Evolutionary conservation across 2,113 vertebrate species (phyloP), one percentile per base, ranked within the genome.

Genomic region (Mustela lutreola): DNA sequence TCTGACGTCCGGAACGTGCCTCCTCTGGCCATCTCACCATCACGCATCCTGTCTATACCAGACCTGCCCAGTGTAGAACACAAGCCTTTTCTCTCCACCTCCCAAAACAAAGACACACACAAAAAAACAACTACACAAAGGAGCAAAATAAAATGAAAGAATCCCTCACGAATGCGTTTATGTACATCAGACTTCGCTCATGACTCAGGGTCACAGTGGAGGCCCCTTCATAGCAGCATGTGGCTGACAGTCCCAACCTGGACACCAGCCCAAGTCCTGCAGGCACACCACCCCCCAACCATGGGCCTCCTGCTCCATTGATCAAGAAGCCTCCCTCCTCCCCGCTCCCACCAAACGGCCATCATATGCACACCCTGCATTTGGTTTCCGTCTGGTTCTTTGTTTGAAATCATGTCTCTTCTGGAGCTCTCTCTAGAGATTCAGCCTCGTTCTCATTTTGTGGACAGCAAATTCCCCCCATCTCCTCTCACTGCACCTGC

Each of bases 331-430:
- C 4, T 11, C 28, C 39, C 18, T 19, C 3, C n/a, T 4, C 22
- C 7, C 11, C 1, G 2, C 24, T 12, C 1, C 8, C 26, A 15
- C 63, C 14, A 31, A 67, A 1, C 1, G 4, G 26, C 39, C 53
- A 6, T 0, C 39, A 63, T 16, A 7, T 24, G 33, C 42, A 36
- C 6, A 8, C 0, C 1, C 9, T 36, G n/a, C 6, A 1, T 39
- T 65, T 65, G 89, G n/a, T 60, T 33, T 63, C 75, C 58, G 0
- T 60, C 39, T 63, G 14, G 5, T 36, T 95, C n/a, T 31, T n/a
- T 22, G 21, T 50, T 26, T 45, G 7, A 39, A 67, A 12, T 31
- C 10, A 1, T 33, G 4, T 33, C 53, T 84, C 26, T 21, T 84
- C 62, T 31, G 14, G 19, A 79, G 7, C 53, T 58, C 4, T 39